A percentile compares a stretch with the other conserved stretches of the same genome.
Evolutionary conservation across 2,113 vertebrate species (phyloP).

Genomic region (Pardalotus punctatus): DNA sequence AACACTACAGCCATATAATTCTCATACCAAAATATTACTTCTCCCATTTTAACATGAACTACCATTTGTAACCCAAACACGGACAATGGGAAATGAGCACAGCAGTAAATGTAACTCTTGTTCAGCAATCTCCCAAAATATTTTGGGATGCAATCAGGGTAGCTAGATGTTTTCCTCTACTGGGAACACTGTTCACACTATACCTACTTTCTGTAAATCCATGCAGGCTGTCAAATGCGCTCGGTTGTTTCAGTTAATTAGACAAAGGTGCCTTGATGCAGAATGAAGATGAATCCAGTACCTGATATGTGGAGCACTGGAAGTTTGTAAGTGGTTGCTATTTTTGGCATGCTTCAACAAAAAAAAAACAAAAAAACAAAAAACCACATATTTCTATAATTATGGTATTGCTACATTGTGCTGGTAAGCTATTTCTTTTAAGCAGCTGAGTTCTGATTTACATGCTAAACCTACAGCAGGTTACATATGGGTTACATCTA

Average conservation of each 20-base stretch:
- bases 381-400: background rate
- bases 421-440: background rate
- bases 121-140: background rate
- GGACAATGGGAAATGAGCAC: background rate
- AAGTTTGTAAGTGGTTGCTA: background rate
- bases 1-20: background rate
- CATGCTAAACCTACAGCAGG: background rate
- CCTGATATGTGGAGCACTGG: background rate
- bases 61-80: background rate
- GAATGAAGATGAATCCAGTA: background rate
- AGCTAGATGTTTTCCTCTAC: background rate
- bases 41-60: background rate
- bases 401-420: background rate
- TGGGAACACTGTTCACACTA: background rate
- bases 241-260: background rate
- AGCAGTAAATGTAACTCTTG: background rate
- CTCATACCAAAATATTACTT: background rate
- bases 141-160: background rate
- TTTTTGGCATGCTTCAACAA: background rate
- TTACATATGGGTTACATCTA: background rate
- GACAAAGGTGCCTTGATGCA: background rate
- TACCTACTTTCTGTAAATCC: background rate
- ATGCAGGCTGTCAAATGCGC: background rate
- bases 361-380: background rate
- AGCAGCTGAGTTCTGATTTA: background rate